These are phyloP conservation scores for Parascotia fuliginaria DNA, from an alignment of 2,888 invertebrate species.

Conservation along the genomic window DNA sequence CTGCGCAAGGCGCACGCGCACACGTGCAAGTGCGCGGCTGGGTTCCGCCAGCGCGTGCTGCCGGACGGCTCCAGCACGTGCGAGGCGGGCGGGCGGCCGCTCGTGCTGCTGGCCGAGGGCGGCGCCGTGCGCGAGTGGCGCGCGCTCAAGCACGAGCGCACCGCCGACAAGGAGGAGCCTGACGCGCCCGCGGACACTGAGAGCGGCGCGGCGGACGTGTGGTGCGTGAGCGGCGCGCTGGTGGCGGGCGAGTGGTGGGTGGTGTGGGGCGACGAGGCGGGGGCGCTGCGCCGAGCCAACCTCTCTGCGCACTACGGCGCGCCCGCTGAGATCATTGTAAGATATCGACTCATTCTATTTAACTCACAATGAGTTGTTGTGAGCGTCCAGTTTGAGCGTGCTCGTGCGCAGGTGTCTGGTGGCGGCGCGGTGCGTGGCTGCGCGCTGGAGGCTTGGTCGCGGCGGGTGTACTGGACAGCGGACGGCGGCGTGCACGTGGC, in stretches of 20 bases:
- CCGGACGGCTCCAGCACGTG: conserved; percentile 74
- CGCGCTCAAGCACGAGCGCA: conserved; percentile 83
- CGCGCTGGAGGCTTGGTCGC: conserved; percentile 89
- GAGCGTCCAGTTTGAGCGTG: no score
- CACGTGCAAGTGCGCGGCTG: conserved; percentile 87
- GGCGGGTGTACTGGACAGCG: conserved; percentile 89
- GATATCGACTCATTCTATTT: background rate
- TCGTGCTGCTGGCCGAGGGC: conserved; percentile 88
- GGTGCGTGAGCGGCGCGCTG: conserved; percentile 53
- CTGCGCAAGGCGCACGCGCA: conserved; percentile 78
- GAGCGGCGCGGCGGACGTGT: conserved; percentile 72
- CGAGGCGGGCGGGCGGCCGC: conserved; percentile 86
- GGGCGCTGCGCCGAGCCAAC: conserved; percentile 48
- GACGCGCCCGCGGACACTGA: background rate
- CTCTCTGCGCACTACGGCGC: conserved; percentile 25
- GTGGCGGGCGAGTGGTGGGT: conserved; percentile 61
- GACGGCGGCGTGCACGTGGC: conserved; percentile 58
- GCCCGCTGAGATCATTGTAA: conserved; percentile 10
- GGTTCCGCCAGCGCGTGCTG: conserved; percentile 84
- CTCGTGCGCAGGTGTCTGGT: conserved; percentile 52
- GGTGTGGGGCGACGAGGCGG: conserved; percentile 71
- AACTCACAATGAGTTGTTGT: no score
- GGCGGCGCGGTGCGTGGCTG: conserved; percentile 89
- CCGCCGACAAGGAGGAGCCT: conserved; percentile 26
- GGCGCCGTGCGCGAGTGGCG: conserved; percentile 87